Conservation (phyloP, 1,140 invertebrate genomes). For the Papilio glaucus region DNA sequence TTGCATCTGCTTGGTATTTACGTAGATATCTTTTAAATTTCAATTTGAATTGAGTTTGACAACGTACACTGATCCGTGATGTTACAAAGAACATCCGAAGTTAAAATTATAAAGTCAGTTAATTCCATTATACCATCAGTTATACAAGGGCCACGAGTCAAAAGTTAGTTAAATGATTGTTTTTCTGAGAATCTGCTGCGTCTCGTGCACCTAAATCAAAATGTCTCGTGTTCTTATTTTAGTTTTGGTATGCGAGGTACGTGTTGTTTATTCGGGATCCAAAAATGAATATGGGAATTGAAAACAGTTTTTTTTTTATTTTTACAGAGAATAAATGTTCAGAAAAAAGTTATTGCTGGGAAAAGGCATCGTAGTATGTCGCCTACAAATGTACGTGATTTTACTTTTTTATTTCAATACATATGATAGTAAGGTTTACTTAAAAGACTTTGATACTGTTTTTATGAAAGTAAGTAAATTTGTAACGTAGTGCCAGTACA, state of each 20-base stretch:
- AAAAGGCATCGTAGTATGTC: conserved; percentile 67
- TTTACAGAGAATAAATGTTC: conserved; percentile 48
- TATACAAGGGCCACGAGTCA: not conserved
- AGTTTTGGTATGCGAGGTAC: conserved; percentile 39
- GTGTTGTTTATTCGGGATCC: conserved; percentile 27
- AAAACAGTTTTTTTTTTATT: conserved; percentile 34
- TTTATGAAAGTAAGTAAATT: too few species aligned
- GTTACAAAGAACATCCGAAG: not conserved
- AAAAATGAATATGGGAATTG: conserved; percentile 18
- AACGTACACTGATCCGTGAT: not conserved
- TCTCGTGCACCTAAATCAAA: conserved; percentile 43
- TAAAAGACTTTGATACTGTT: too few species aligned
- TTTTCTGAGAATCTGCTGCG: conserved; percentile 33
- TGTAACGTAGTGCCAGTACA: too few species aligned
- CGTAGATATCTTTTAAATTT: too few species aligned
- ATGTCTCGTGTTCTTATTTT: conserved; percentile 37
- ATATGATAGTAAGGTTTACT: too few species aligned
- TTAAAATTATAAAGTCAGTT: not conserved
- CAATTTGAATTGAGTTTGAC: not conserved
- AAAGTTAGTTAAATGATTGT: conserved; percentile 8
- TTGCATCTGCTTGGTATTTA: too few species aligned
- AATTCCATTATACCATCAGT: not conserved
- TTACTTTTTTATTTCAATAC: not conserved
- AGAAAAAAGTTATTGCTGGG: conserved; percentile 45
- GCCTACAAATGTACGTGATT: conserved; percentile 51